Evolutionary conservation across 2,888 invertebrate species (phyloP), one percentile per base, ranked within the genome.

Genomic region (Brachynemurus nebulosus): DNA sequence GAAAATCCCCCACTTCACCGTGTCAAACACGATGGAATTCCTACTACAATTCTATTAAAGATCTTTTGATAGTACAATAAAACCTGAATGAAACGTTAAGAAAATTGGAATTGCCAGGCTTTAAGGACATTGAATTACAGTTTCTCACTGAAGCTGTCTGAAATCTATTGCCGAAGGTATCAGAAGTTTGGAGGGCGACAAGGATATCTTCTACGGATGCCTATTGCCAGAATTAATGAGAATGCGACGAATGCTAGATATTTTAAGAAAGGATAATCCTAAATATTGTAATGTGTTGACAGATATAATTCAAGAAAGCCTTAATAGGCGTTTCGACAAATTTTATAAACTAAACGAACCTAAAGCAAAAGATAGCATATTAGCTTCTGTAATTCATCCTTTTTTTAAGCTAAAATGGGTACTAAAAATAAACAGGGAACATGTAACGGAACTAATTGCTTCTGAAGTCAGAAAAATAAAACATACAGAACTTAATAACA

Each of bases 1-100:
- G 46, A 14, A 45, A 45, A 23, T 46, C 46, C n/a, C 39, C 46
- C 39, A 44, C 45, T 33, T 40, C 44, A 21, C 44, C 46, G 39
- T 45, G 44, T 19, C 19, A 34, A 30, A 39, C 46, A 20, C 43
- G 34, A 41, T 47, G 45, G 40, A 47, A 47, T 25, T 46, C 45
- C 11, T 47, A 47, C 23, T 47, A 47, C 27, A 47, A 47, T 40
- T 45, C 35, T 14, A 47, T 47, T 14, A 12, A 30, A 34, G 35
- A 47, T 19, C 19, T 47, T n/a, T 33, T 45, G 16, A 18, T 36
- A 18, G 47, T 47, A 25, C 40, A 46, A 27, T 18, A 46, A 9
- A 19, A 14, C 9, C n/a, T 47, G 9, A 46, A 41, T 33, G 45
- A 47, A 34, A 23, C 41, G 9, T 33, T 47, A 30, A 47, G 36